These are phyloP conservation scores for Periophthalmus magnuspinnatus DNA, from an alignment of 2,797 vertebrate species.

Conservation along the genomic window DNA sequence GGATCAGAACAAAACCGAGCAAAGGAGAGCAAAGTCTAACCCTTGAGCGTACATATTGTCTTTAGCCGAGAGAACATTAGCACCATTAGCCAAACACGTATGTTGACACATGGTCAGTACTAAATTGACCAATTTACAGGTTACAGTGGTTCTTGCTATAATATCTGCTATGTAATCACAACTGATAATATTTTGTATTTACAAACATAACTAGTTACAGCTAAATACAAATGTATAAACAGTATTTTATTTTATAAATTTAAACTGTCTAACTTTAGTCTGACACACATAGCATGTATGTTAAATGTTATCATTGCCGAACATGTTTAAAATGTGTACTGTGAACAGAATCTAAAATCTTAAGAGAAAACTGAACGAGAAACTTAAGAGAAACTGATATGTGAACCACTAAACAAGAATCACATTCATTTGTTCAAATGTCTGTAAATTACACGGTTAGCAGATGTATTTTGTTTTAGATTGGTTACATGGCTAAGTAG, in stretches of 20 bases:
- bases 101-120: neutral
- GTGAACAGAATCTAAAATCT: too few relatives aligned
- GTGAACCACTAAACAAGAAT: too few relatives aligned
- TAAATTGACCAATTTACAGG: neutral
- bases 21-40: constrained; percentile 48
- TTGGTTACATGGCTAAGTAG: neutral
- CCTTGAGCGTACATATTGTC: neutral
- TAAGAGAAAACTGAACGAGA: too few relatives aligned
- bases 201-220: neutral
- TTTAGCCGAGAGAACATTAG: neutral
- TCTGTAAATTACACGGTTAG: too few relatives aligned
- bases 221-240: neutral
- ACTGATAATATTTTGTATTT: neutral
- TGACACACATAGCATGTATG: too few relatives aligned
- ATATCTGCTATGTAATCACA: neutral
- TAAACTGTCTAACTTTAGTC: too few relatives aligned
- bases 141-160: neutral
- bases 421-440: too few relatives aligned
- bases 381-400: too few relatives aligned
- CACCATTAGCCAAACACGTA: neutral
- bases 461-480: neutral
- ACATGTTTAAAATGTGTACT: too few relatives aligned
- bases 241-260: too few relatives aligned
- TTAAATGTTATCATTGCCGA: too few relatives aligned
- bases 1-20: constrained; percentile 1